These are phyloP conservation scores for Patiria miniata DNA, from an alignment of 35 echinoderm and acorn worm species.

Conservation along the genomic window DNA sequence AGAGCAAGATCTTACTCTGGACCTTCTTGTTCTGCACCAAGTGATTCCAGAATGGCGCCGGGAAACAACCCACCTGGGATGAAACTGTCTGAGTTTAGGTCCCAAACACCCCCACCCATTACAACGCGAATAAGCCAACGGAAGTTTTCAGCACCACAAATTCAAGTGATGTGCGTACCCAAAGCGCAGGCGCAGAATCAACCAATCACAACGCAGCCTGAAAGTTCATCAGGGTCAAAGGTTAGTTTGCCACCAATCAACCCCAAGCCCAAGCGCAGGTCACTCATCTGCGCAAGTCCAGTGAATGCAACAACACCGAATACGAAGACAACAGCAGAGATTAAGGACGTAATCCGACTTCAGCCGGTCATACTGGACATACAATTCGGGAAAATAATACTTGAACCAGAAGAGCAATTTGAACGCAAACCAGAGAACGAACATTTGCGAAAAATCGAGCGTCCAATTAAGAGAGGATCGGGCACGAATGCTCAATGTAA, in stretches of 20 bases:
- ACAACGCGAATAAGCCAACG: neutral
- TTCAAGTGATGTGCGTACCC: neutral
- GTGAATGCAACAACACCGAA: neutral
- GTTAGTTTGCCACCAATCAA: neutral
- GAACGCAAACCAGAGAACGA: neutral
- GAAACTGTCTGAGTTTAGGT: no score
- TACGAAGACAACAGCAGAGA: neutral
- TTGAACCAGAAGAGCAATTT: neutral
- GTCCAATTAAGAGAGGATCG: neutral
- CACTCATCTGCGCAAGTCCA: neutral
- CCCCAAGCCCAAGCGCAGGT: neutral
- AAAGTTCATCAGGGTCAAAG: neutral
- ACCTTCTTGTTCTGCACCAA: neutral
- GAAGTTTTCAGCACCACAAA: neutral
- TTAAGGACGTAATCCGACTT: neutral
- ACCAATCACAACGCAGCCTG: neutral
- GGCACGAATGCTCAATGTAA: neutral
- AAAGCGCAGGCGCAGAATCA: neutral
- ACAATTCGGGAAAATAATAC: neutral
- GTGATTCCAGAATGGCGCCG: no score
- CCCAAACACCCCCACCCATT: no score
- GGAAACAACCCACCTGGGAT: no score
- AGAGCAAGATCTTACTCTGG: neutral
- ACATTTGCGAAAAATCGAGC: neutral
- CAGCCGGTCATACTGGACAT: conserved; percentile 11